phyloP scores from a whole-genome alignment of 2,888 invertebrate genomes.

The Coelinius sp. region DNA sequence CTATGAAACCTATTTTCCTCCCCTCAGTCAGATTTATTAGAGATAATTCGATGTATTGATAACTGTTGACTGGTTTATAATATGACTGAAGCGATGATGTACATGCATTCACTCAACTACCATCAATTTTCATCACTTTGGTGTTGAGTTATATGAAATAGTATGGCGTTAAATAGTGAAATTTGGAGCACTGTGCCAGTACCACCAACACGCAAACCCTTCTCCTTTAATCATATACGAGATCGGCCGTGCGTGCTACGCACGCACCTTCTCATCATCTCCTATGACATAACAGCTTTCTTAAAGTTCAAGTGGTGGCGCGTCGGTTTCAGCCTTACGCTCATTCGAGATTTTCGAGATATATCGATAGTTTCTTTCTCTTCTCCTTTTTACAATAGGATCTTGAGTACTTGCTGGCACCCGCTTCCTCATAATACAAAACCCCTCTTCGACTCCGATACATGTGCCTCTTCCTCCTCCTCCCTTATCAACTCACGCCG shows the following conservation, averaged over 20 bases:
- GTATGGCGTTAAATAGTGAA: slow-evolving; percentile 49
- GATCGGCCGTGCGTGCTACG: too few relatives aligned
- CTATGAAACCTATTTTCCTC: slow-evolving; percentile 2
- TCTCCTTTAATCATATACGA: slow-evolving; percentile 27
- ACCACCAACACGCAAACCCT: slow-evolving; percentile 29
- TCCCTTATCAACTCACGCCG: not conserved
- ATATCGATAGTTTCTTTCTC: too few relatives aligned
- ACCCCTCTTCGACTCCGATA: not conserved
- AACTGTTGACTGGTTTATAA: not conserved
- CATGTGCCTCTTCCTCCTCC: not conserved
- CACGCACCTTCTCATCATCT: too few relatives aligned
- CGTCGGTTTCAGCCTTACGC: too few relatives aligned
- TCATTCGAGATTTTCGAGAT: too few relatives aligned
- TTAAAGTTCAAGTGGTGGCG: too few relatives aligned
- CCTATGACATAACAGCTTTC: too few relatives aligned
- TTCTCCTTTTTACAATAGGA: too few relatives aligned
- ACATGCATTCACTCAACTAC: not conserved
- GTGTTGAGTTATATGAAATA: not conserved
- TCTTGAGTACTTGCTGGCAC: not conserved
- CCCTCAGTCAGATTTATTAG: not conserved
- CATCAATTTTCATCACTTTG: not conserved
- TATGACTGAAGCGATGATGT: not conserved
- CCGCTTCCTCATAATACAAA: not conserved
- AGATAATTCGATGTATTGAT: not conserved
- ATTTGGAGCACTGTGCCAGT: slow-evolving; percentile 67